phyloP scores from a whole-genome alignment of 1,140 invertebrate species.

The Goniozus legneri region DNA sequence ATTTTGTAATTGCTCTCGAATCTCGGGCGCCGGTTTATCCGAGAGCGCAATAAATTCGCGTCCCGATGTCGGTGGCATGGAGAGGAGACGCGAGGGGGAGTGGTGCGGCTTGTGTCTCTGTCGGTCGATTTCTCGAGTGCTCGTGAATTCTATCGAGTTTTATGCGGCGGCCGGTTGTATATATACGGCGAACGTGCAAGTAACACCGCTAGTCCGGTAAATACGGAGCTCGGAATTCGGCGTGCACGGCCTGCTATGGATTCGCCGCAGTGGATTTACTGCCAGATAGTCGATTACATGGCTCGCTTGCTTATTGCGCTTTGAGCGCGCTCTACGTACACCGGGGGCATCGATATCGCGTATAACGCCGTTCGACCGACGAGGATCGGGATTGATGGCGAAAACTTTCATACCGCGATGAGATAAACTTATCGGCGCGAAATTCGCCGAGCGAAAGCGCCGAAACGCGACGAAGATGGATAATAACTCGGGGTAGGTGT shows the following conservation, averaged over 20 bases:
- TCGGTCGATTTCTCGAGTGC: slow-evolving; percentile 1
- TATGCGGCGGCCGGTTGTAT: slow-evolving; percentile 1
- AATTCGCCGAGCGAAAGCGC: no score
- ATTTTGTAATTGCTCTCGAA: background rate
- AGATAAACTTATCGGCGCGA: no score
- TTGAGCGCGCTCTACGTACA: no score
- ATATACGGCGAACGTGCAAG: slow-evolving; percentile 3
- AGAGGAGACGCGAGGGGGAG: no score
- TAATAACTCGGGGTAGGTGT: no score
- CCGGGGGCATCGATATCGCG: no score
- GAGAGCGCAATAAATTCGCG: background rate
- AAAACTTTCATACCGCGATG: no score
- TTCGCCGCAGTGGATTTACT: slow-evolving; percentile 25
- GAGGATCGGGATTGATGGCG: no score
- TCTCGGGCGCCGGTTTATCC: background rate
- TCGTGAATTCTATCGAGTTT: slow-evolving; percentile 11
- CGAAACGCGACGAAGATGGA: no score
- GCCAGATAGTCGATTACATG: slow-evolving; percentile 34
- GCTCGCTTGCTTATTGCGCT: slow-evolving; percentile 27
- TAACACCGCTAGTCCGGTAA: slow-evolving; percentile 15
- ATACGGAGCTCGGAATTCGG: slow-evolving; percentile 23
- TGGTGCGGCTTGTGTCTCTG: no score
- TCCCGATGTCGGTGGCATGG: background rate
- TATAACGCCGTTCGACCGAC: no score
- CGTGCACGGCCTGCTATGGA: no score